Percentiles rank a stretch among this genome's conserved stretches.
phyloP scores from a whole-genome alignment of 2,888 invertebrate genomes.

The Drosophila meridiana region DNA sequence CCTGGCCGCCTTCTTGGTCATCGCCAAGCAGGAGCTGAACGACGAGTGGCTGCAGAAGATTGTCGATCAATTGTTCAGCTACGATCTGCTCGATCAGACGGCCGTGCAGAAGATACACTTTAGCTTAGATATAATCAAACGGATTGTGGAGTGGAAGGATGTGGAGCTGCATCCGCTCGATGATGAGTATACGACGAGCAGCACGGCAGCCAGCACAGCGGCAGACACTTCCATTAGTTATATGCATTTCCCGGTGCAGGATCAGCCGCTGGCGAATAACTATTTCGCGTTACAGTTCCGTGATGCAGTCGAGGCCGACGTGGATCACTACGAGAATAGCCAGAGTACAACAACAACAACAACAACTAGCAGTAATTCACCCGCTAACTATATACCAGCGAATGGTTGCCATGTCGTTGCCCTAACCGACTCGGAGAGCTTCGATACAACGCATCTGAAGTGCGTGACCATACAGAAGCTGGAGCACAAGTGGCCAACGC shows the following conservation, averaged over 20 bases:
- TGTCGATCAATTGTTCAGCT: constrained; percentile 89
- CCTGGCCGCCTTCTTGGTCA: constrained; percentile 92
- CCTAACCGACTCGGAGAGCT: constrained; percentile 92
- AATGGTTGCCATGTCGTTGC: constrained; percentile 83
- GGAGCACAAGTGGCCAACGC: constrained; percentile 93
- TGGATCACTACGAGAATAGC: constrained; percentile 32
- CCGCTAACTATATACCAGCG: constrained; percentile 44
- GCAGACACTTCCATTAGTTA: constrained; percentile 59
- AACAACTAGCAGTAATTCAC: constrained; percentile 26
- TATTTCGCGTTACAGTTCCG: constrained; percentile 84
- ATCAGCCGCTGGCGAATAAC: constrained; percentile 82
- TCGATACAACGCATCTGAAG: constrained; percentile 94
- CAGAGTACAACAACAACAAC: constrained; percentile 33
- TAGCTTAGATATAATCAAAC: constrained; percentile 93
- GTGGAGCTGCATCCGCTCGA: constrained; percentile 92
- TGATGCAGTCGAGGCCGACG: constrained; percentile 40
- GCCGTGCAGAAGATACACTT: constrained; percentile 92
- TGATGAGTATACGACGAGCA: constrained; percentile 85
- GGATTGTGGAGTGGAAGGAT: constrained; percentile 96
- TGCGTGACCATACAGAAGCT: constrained; percentile 93
- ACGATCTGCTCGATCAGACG: constrained; percentile 87
- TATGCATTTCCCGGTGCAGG: constrained; percentile 79
- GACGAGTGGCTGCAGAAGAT: constrained; percentile 92
- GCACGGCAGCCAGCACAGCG: constrained; percentile 16
- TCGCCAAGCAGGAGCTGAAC: constrained; percentile 92